These are phyloP conservation scores for Enteromius mattozi DNA, from an alignment of 2,797 vertebrate genomes.

Conservation along the genomic window DNA sequence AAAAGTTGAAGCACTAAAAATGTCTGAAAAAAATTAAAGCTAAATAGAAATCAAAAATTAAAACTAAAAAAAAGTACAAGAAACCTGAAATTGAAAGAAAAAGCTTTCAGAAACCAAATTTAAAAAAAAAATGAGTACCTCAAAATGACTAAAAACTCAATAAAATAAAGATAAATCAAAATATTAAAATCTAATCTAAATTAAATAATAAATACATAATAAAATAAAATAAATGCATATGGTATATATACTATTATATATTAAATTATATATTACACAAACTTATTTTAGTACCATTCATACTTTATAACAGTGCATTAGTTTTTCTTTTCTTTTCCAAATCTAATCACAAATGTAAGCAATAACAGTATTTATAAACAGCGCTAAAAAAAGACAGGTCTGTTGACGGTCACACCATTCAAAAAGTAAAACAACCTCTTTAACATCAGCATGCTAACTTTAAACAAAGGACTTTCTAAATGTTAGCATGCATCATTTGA, in stretches of 20 bases:
- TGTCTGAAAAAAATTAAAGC: too few relatives aligned
- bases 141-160: not conserved
- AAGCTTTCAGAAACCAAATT: not conserved
- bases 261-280: not conserved
- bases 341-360: not conserved
- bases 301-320: fast-evolving
- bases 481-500: not conserved
- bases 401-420: too few relatives aligned
- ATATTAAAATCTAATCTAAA: not conserved
- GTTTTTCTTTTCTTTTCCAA: not conserved
- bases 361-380: not conserved
- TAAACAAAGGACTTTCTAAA: not conserved
- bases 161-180: not conserved
- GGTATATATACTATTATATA: not conserved
- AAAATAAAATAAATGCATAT: not conserved
- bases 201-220: not conserved
- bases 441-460: not conserved
- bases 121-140: too few relatives aligned
- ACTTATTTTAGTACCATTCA: too few relatives aligned
- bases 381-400: not conserved
- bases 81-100: not conserved
- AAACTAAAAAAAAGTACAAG: not conserved
- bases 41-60: too few relatives aligned
- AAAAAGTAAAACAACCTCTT: not conserved
- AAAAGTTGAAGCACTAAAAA: not conserved